Percentiles rank a stretch among this genome's conserved stretches.
Conservation (phyloP, 2,797 vertebrate genomes). For the Setipinna tenuifilis region DNA sequence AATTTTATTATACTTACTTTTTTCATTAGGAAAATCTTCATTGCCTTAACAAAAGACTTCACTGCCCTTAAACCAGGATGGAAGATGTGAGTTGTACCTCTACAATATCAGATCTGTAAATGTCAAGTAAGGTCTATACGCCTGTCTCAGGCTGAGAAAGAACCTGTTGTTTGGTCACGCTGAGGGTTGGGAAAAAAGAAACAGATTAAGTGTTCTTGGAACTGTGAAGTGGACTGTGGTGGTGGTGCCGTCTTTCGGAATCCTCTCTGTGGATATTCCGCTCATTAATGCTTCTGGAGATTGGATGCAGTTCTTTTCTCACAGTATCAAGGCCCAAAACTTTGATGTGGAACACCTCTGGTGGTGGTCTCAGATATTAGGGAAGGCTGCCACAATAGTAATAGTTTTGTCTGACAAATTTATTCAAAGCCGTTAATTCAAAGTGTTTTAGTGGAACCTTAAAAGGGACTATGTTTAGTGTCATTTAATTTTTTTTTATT, state of each 20-base stretch:
- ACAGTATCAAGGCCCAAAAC: conserved; percentile 27
- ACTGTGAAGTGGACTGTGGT: not conserved
- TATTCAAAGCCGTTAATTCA: not conserved
- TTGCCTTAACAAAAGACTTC: too few species aligned
- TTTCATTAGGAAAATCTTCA: too few species aligned
- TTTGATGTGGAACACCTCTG: conserved; percentile 19
- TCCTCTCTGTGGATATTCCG: conserved; percentile 10
- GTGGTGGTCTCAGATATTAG: conserved; percentile 25
- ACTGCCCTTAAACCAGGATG: too few species aligned
- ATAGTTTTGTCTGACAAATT: not conserved
- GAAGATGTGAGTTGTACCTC: too few species aligned
- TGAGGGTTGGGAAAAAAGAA: conserved; percentile 11
- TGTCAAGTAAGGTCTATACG: not conserved
- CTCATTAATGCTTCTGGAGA: conserved; percentile 27
- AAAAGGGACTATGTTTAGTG: not conserved
- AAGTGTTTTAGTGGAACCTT: not conserved
- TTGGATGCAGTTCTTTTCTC: conserved; percentile 29
- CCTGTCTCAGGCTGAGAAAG: not conserved
- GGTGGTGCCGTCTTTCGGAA: conserved; percentile 16
- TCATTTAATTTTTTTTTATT: conserved; percentile 3
- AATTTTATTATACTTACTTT: too few species aligned
- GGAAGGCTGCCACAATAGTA: not conserved
- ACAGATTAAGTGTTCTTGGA: conserved; percentile 28
- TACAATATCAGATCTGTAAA: not conserved
- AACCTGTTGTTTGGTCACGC: not conserved